These are phyloP conservation scores for Megalopta genalis DNA, from an alignment of 1,140 invertebrate species.

Conservation along the genomic window DNA sequence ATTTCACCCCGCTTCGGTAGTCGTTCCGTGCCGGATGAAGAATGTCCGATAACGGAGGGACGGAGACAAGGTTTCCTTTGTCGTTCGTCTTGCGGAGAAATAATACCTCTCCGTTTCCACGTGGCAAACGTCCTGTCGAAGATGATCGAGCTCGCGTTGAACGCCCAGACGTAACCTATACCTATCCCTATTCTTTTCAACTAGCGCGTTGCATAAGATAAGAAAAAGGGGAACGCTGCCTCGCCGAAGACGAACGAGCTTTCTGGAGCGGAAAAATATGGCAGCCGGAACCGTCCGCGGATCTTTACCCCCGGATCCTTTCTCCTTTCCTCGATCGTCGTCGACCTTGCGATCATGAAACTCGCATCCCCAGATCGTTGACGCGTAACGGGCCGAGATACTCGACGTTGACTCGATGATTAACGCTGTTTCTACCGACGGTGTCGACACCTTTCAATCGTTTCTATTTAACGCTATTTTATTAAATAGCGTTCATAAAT, in stretches of 20 bases:
- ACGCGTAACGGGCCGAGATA: constrained; percentile 32
- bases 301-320: constrained; percentile 43
- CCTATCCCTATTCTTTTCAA: not conserved
- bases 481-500: too few species aligned
- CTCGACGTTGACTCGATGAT: not conserved
- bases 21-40: not conserved
- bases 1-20: too few species aligned
- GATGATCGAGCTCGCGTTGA: not conserved
- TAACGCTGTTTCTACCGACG: too few species aligned
- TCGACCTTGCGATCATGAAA: too few species aligned
- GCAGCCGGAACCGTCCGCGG: constrained; percentile 41
- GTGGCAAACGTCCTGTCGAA: not conserved
- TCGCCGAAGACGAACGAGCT: constrained; percentile 47
- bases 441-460: too few species aligned
- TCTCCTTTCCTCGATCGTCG: not conserved
- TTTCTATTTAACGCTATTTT: too few species aligned
- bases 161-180: not conserved
- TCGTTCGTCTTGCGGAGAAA: not conserved
- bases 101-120: not conserved
- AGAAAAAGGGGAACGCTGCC: too few species aligned
- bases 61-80: too few species aligned
- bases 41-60: not conserved
- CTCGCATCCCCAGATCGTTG: too few species aligned
- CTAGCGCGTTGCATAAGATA: constrained; percentile 9
- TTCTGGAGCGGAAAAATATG: constrained; percentile 54